Evolutionary conservation across 2,888 invertebrate genomes (phyloP).

Genomic region (Apamea sordens): DNA sequence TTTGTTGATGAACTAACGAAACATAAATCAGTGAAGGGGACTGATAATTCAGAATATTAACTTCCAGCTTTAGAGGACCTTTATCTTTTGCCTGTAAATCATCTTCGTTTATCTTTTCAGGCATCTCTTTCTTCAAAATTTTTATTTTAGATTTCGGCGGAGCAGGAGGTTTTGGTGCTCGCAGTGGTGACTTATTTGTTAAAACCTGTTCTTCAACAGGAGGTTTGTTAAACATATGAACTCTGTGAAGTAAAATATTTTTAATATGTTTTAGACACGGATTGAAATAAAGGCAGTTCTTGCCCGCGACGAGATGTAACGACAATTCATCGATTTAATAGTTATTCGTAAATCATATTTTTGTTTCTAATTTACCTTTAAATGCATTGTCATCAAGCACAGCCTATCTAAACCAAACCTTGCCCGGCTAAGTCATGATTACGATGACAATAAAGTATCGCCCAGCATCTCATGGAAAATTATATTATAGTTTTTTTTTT

Average conservation of each 20-base stretch:
- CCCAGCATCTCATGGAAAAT: not conserved
- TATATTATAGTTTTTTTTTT: not conserved
- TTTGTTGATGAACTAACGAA: slow-evolving; percentile 85
- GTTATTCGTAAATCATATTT: not conserved
- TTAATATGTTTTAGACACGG: not conserved
- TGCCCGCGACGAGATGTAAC: not conserved
- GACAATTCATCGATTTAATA: not conserved
- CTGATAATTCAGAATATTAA: slow-evolving; percentile 86
- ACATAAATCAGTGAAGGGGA: slow-evolving; percentile 92
- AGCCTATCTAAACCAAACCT: too few species aligned
- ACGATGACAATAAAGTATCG: not conserved
- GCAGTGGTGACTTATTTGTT: slow-evolving; percentile 75
- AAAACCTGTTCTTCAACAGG: slow-evolving; percentile 74
- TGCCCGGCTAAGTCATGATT: not conserved
- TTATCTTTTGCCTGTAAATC: slow-evolving; percentile 84
- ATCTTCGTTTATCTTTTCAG: slow-evolving; percentile 65
- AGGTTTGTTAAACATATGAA: slow-evolving; percentile 79
- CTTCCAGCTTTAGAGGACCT: slow-evolving; percentile 87
- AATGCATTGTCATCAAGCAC: not conserved
- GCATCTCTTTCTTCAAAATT: slow-evolving; percentile 70
- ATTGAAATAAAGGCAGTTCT: not conserved
- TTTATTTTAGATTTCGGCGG: slow-evolving; percentile 66
- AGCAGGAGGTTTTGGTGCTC: slow-evolving; percentile 63
- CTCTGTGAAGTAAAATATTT: slow-evolving; percentile 69
- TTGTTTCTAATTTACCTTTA: not conserved